A percentile compares a stretch with the other conserved stretches of the same genome.
These are phyloP conservation scores for Uloborus plumipes DNA, from an alignment of 2,888 invertebrate species.

Conservation along the genomic window DNA sequence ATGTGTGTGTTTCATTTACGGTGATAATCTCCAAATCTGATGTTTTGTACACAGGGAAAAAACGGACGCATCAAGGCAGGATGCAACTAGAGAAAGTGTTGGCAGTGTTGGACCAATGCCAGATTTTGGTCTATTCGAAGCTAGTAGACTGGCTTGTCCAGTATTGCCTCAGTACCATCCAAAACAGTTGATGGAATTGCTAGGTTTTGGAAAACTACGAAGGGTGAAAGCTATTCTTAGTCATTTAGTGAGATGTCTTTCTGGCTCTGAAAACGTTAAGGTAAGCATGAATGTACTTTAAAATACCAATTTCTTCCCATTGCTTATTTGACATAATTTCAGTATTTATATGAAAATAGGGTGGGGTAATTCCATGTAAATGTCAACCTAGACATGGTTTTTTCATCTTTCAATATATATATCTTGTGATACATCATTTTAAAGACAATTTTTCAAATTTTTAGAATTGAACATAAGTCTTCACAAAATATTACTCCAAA, in stretches of 20 bases:
- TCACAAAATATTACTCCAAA: no score
- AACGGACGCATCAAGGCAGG: background rate
- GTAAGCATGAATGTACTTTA: slow-evolving; percentile 3
- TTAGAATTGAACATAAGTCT: no score
- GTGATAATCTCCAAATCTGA: background rate
- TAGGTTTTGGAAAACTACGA: slow-evolving; percentile 97
- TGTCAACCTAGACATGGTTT: no score
- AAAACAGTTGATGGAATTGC: slow-evolving; percentile 96
- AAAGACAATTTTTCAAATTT: no score
- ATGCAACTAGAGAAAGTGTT: slow-evolving; percentile 48
- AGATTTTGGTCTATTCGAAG: slow-evolving; percentile 95
- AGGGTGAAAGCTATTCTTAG: slow-evolving; percentile 98
- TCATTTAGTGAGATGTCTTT: slow-evolving; percentile 87
- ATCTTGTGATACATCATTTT: no score
- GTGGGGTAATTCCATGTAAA: no score
- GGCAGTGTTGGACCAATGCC: slow-evolving; percentile 75
- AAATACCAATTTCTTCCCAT: no score
- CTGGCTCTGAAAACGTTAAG: slow-evolving; percentile 66
- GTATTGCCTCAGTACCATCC: slow-evolving; percentile 99
- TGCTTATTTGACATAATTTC: no score
- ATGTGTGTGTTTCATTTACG: background rate
- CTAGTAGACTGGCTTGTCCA: slow-evolving; percentile 95
- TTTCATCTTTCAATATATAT: no score
- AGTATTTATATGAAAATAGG: background rate
- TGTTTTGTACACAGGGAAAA: background rate